Evolutionary conservation across 2,797 vertebrate species (phyloP).

Genomic region (Amazonetta brasiliensis): DNA sequence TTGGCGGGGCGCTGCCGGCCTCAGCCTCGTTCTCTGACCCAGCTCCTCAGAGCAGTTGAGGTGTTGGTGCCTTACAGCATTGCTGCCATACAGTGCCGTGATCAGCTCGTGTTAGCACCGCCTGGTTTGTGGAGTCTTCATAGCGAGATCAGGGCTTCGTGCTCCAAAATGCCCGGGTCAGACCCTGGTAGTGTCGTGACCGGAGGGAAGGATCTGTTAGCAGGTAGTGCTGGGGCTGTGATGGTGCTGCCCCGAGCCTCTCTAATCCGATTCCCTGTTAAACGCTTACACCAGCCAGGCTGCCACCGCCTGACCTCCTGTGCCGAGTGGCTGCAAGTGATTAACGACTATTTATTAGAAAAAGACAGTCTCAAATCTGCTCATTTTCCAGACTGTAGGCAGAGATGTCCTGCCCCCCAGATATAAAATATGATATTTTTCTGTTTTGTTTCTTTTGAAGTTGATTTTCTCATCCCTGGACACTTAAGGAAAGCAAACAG

Average conservation of each 20-base stretch:
- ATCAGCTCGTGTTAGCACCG: neutral
- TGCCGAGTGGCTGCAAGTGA: conserved; percentile 16
- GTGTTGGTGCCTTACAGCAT: neutral
- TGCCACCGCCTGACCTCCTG: neutral
- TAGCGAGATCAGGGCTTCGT: neutral
- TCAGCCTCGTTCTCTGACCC: rapidly evolving
- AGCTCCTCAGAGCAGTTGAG: neutral
- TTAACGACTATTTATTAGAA: conserved; percentile 27
- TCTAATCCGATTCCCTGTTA: neutral
- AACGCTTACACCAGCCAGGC: neutral
- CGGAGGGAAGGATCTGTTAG: neutral
- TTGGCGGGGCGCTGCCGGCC: neutral
- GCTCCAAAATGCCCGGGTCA: neutral
- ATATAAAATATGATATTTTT: rapidly evolving
- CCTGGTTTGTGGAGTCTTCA: neutral
- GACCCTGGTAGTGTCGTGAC: neutral
- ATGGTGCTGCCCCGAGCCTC: neutral
- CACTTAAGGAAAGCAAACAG: neutral
- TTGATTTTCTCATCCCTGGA: neutral
- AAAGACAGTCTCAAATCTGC: neutral
- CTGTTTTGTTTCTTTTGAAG: neutral
- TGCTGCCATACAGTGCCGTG: neutral
- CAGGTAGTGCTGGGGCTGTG: neutral
- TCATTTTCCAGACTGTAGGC: neutral
- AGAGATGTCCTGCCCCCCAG: neutral